Percentiles rank a stretch among this genome's conserved stretches.
Conservation (phyloP, 2,888 invertebrate genomes). For the Smittia sp. region DNA sequence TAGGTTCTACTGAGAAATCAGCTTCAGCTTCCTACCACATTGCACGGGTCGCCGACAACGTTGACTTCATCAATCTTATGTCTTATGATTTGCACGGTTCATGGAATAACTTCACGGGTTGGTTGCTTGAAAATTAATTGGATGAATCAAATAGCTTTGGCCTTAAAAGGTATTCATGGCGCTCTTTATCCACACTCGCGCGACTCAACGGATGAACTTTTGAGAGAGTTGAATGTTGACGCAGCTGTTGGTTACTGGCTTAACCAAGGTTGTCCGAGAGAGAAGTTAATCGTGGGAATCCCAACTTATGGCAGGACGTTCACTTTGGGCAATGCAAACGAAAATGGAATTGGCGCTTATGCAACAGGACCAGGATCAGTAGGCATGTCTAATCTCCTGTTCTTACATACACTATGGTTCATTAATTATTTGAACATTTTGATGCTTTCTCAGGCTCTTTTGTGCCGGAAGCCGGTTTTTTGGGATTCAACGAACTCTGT, state of each 20-base stretch:
- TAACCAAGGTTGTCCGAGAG: conserved; percentile 55
- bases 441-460: no score
- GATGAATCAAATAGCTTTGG: background rate
- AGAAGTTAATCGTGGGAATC: conserved; percentile 63
- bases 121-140: background rate
- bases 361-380: conserved; percentile 55
- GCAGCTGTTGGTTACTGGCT: conserved; percentile 55
- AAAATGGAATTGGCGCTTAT: conserved; percentile 56
- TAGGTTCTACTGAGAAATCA: background rate
- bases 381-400: no score
- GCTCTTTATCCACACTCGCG: background rate
- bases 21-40: background rate
- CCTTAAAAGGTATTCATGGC: background rate
- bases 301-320: conserved; percentile 65
- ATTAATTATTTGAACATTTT: no score
- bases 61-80: conserved; percentile 25
- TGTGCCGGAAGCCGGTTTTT: conserved; percentile 57
- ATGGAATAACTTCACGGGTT: background rate
- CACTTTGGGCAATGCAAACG: conserved; percentile 49
- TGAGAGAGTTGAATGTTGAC: background rate
- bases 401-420: no score
- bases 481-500: conserved; percentile 68
- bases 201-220: background rate
- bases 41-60: background rate
- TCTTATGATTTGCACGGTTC: conserved; percentile 12